Conservation (phyloP, 2,888 invertebrate genomes). For the Drepana falcataria region DNA sequence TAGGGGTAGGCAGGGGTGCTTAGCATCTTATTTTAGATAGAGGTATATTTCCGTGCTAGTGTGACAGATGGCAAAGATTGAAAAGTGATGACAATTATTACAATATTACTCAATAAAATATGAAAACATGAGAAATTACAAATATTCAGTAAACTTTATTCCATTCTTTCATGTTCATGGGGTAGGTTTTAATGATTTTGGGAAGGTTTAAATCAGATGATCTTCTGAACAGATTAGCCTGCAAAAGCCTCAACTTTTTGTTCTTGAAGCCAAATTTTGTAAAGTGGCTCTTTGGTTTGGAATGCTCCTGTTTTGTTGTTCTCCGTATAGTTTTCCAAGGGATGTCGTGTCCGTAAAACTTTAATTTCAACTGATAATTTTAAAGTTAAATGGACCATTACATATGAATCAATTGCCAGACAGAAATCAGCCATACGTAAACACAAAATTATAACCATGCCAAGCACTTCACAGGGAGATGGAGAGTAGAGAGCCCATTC, state of each 20-base stretch:
- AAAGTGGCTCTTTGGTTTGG: constrained; percentile 13
- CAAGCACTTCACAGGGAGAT: no score
- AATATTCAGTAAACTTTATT: no score
- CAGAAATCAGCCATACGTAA: no score
- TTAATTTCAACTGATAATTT: constrained; percentile 10
- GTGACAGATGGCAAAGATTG: no score
- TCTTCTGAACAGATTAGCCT: constrained; percentile 41
- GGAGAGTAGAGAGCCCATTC: no score
- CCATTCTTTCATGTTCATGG: neutral
- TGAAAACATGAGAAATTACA: neutral
- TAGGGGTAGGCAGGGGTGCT: no score
- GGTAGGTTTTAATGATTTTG: constrained; percentile 26
- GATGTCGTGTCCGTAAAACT: constrained; percentile 48
- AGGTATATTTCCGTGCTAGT: no score
- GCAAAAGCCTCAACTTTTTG: constrained; percentile 32
- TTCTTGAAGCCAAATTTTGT: constrained; percentile 17
- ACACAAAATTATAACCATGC: no score
- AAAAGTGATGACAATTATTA: no score
- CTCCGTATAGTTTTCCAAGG: constrained; percentile 43
- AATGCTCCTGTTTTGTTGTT: constrained; percentile 19
- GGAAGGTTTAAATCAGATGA: constrained; percentile 21
- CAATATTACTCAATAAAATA: neutral
- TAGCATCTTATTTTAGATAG: no score
- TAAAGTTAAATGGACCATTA: constrained; percentile 4
- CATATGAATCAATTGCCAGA: neutral